Conservation (phyloP, 35 echinoderm and acorn worm species). For the Heliocidaris erythrogramma region DNA sequence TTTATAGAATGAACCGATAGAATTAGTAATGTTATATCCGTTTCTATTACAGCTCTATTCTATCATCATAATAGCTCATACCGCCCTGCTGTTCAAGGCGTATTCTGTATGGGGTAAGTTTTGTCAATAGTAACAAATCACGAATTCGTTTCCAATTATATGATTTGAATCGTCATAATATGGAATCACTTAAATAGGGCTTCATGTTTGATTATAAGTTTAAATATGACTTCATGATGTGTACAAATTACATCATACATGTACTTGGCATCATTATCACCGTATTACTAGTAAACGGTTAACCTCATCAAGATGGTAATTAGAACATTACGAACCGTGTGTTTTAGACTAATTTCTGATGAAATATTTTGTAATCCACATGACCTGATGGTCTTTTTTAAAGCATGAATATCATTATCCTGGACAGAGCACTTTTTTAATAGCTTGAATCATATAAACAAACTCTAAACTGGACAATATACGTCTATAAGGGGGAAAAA, state of each 20-base stretch:
- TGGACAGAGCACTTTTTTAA: no score
- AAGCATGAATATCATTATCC: no score
- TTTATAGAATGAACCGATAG: not conserved
- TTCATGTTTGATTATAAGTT: not conserved
- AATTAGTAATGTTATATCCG: not conserved
- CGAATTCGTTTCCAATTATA: not conserved
- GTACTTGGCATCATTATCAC: not conserved
- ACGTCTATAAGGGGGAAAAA: no score
- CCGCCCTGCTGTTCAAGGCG: slow-evolving; percentile 21
- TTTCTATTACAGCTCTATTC: slow-evolving; percentile 24
- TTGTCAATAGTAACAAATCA: not conserved
- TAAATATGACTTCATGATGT: not conserved
- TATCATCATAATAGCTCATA: slow-evolving; percentile 38
- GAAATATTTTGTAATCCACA: no score
- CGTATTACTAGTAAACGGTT: no score
- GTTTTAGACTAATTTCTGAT: no score
- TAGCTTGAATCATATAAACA: no score
- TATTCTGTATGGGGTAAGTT: slow-evolving; percentile 40
- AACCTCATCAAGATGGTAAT: no score
- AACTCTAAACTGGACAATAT: no score
- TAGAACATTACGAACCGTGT: no score
- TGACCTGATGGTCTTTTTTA: no score
- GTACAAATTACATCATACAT: not conserved
- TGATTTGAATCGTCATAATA: not conserved
- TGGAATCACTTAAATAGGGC: not conserved